These are phyloP conservation scores for Brachyhypopomus gauderio DNA, from an alignment of 2,113 vertebrate genomes.

Conservation along the genomic window DNA sequence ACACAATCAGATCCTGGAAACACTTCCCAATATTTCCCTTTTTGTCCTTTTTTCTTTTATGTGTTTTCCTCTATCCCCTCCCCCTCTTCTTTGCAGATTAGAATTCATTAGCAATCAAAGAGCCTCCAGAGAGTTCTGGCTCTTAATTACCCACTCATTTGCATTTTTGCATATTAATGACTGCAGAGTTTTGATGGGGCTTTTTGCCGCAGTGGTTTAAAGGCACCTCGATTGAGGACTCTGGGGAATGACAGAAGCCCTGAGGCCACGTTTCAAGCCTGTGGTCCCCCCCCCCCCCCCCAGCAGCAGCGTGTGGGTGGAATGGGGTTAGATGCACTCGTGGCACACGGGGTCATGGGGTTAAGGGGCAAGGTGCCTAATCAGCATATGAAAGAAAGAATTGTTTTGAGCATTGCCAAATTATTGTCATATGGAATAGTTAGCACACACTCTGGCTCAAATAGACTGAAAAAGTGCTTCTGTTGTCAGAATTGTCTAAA, in stretches of 20 bases:
- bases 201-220: constrained; percentile 83
- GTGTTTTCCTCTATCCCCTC: constrained; percentile 69
- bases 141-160: constrained; percentile 87
- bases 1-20: constrained; percentile 45
- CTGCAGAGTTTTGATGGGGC: constrained; percentile 78
- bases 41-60: constrained; percentile 76
- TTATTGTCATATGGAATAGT: constrained; percentile 79
- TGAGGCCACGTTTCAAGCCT: constrained; percentile 72
- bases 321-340: constrained; percentile 60
- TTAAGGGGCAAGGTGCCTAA: constrained; percentile 69
- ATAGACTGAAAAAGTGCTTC: constrained; percentile 24
- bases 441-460: constrained; percentile 51
- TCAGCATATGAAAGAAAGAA: constrained; percentile 78
- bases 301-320: constrained; percentile 54
- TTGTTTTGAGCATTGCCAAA: constrained; percentile 68
- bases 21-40: constrained; percentile 54
- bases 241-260: constrained; percentile 69
- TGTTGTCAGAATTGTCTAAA: not conserved
- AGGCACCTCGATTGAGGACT: constrained; percentile 74
- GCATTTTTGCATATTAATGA: constrained; percentile 87
- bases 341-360: constrained; percentile 44
- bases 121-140: constrained; percentile 82
- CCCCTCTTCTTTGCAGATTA: constrained; percentile 83
- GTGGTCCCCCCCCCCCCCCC: constrained; percentile 59
- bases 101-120: constrained; percentile 88